These are phyloP conservation scores for Gavia stellata DNA, from an alignment of 2,113 vertebrate genomes.

Conservation along the genomic window DNA sequence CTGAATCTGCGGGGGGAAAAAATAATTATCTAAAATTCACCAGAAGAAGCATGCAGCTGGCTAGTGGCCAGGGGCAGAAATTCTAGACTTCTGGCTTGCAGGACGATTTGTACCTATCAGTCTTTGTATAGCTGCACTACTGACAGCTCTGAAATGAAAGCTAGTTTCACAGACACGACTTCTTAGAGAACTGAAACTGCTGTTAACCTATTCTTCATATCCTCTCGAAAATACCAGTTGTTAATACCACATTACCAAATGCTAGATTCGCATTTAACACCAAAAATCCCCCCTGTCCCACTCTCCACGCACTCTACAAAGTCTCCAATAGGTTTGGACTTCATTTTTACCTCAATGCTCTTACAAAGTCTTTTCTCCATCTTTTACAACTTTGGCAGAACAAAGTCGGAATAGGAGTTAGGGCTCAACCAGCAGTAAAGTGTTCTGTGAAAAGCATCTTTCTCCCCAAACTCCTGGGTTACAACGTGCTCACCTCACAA, in stretches of 20 bases:
- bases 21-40: not conserved
- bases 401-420: not conserved
- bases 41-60: not conserved
- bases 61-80: not conserved
- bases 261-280: not conserved
- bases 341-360: not conserved
- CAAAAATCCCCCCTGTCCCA: not conserved
- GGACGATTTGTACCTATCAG: not conserved
- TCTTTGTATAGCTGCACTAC: not conserved
- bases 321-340: not conserved
- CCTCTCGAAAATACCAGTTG: not conserved
- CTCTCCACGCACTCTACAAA: not conserved
- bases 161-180: not conserved
- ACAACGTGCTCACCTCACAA: not conserved
- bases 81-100: not conserved
- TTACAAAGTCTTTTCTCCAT: not conserved
- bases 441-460: not conserved
- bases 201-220: not conserved
- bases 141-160: not conserved
- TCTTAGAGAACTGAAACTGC: not conserved
- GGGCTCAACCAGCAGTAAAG: not conserved
- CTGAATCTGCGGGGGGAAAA: not conserved
- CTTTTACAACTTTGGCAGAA: not conserved
- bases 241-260: not conserved
- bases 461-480: not conserved